Evolutionary conservation across 2,888 invertebrate species (phyloP).

Genomic region (Leucoptera coffeella): DNA sequence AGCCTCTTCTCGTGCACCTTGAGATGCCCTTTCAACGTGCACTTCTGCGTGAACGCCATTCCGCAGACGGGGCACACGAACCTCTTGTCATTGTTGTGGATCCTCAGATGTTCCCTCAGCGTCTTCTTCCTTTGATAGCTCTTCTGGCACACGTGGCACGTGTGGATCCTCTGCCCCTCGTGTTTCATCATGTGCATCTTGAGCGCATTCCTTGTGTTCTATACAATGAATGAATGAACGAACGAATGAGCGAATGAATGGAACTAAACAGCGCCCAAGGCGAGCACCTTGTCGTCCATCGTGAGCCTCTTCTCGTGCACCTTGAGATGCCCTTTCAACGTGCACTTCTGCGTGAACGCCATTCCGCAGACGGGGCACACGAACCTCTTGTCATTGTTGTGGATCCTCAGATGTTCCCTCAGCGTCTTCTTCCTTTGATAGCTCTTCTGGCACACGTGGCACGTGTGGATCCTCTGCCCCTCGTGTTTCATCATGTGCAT

Average conservation of each 20-base stretch:
- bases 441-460: conserved; percentile 42
- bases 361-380: conserved; percentile 36
- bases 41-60: conserved; percentile 40
- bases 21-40: conserved; percentile 36
- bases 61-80: conserved; percentile 39
- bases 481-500: conserved; percentile 54
- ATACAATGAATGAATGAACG: too few species aligned
- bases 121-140: conserved; percentile 41
- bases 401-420: conserved; percentile 35
- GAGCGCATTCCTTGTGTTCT: conserved; percentile 44
- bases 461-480: conserved; percentile 42
- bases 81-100: conserved; percentile 38
- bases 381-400: conserved; percentile 37
- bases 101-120: conserved; percentile 31
- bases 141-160: conserved; percentile 44
- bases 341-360: conserved; percentile 43
- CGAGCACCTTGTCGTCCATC: conserved; percentile 19
- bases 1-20: conserved; percentile 31
- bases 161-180: conserved; percentile 43
- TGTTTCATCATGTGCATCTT: conserved; percentile 55
- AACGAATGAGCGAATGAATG: too few species aligned
- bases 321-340: conserved; percentile 35
- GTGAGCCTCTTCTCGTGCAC: conserved; percentile 31
- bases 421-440: conserved; percentile 40
- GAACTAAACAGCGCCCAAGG: too few species aligned